Evolutionary conservation across 2,888 invertebrate genomes (phyloP).

Genomic region (Alloplasta piceator): DNA sequence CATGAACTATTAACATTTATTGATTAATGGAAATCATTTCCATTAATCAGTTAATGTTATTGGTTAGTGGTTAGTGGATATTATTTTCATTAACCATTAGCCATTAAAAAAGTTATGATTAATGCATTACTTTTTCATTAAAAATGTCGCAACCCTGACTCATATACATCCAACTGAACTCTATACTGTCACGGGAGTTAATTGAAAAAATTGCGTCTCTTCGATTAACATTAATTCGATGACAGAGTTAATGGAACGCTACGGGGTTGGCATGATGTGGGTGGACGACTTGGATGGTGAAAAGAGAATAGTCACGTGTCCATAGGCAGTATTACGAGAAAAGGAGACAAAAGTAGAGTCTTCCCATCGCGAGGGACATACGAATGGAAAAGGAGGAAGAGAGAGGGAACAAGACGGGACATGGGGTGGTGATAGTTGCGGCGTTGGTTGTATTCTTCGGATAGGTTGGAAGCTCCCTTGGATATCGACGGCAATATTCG

Average conservation of each 20-base stretch:
- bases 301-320: constrained; percentile 57
- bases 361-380: constrained; percentile 63
- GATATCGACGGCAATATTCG: constrained; percentile 81
- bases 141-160: too few species aligned
- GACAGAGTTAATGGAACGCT: constrained; percentile 46
- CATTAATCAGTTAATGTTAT: too few species aligned
- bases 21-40: too few species aligned
- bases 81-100: too few species aligned
- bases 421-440: constrained; percentile 39
- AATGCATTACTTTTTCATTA: too few species aligned
- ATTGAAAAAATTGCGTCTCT: constrained; percentile 54
- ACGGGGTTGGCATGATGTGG: neutral
- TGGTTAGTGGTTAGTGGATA: too few species aligned
- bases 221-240: constrained; percentile 66
- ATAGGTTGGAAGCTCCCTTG: constrained; percentile 65
- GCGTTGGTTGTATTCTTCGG: constrained; percentile 45
- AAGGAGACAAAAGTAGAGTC: constrained; percentile 61
- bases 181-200: constrained; percentile 17
- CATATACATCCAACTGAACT: neutral
- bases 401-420: constrained; percentile 12
- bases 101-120: too few species aligned
- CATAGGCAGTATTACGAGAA: constrained; percentile 55
- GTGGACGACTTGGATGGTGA: constrained; percentile 15
- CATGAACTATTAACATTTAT: too few species aligned
- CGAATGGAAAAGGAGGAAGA: constrained; percentile 61